A percentile compares a stretch with the other conserved stretches of the same genome.
These are phyloP conservation scores for Rosalia funebris DNA, from an alignment of 2,888 invertebrate species.

Conservation along the genomic window DNA sequence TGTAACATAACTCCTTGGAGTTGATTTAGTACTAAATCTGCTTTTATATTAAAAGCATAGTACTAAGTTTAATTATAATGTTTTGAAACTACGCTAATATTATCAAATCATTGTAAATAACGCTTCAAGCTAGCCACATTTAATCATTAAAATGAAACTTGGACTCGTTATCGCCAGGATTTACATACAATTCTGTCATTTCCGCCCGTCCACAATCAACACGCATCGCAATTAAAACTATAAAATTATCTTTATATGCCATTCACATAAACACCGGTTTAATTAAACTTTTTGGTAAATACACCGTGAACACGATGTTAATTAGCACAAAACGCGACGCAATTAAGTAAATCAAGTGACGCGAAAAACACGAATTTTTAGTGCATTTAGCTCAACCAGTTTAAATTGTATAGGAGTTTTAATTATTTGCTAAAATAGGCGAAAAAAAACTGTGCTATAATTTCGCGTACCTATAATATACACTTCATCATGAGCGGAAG, in stretches of 20 bases:
- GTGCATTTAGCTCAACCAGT: not conserved
- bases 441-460: not conserved
- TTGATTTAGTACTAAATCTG: no score
- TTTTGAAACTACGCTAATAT: no score
- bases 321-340: slow-evolving; percentile 18
- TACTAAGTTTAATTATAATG: no score
- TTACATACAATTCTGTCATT: not conserved
- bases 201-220: not conserved
- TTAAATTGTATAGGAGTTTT: slow-evolving; percentile 7
- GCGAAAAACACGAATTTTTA: slow-evolving; percentile 20
- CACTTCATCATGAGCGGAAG: no score
- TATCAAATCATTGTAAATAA: no score
- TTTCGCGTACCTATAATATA: not conserved
- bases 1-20: no score
- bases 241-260: slow-evolving; percentile 11
- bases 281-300: slow-evolving; percentile 21
- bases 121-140: no score
- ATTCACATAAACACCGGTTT: slow-evolving; percentile 12
- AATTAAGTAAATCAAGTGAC: slow-evolving; percentile 25
- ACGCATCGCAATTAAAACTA: not conserved
- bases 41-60: no score
- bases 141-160: not conserved
- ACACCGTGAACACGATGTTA: slow-evolving; percentile 11
- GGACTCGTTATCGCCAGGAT: not conserved
- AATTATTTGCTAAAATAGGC: not conserved